A percentile compares a stretch with the other conserved stretches of the same genome.
These are phyloP conservation scores for Raphicerus campestris DNA, from an alignment of 2,113 vertebrate genomes.

Conservation along the genomic window DNA sequence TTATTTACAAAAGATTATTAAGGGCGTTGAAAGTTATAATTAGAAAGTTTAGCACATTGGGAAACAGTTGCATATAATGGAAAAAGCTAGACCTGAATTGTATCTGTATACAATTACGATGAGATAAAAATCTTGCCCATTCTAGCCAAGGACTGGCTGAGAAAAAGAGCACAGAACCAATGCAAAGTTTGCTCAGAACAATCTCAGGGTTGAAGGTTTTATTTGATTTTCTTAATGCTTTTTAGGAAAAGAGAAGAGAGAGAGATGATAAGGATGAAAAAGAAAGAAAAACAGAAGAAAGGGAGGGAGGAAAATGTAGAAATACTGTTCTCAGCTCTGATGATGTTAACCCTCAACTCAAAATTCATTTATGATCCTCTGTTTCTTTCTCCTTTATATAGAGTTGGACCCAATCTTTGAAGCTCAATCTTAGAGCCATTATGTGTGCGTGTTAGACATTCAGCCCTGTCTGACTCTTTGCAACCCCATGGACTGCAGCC, in stretches of 20 bases:
- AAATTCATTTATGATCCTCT: background rate
- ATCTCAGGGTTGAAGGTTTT: background rate
- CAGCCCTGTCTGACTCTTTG: background rate
- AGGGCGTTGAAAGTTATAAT: too few species aligned
- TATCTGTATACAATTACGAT: fast-evolving
- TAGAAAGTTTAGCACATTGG: background rate
- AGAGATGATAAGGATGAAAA: background rate
- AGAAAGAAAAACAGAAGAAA: background rate
- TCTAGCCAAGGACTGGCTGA: fast-evolving
- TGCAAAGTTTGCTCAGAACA: fast-evolving
- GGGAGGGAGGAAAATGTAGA: background rate
- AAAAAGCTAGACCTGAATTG: background rate
- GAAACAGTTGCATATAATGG: fast-evolving
- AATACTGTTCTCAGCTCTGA: background rate
- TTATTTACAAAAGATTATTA: background rate
- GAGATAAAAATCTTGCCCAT: background rate
- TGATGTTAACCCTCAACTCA: background rate
- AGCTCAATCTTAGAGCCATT: fast-evolving
- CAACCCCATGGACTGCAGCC: background rate
- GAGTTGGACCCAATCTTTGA: background rate
- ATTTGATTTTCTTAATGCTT: too few species aligned
- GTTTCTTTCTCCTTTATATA: background rate
- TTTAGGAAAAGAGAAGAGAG: background rate
- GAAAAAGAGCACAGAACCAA: too few species aligned
- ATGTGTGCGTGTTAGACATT: background rate